These are phyloP conservation scores for Drosophila pachea DNA, from an alignment of 1,140 invertebrate genomes.

Conservation along the genomic window DNA sequence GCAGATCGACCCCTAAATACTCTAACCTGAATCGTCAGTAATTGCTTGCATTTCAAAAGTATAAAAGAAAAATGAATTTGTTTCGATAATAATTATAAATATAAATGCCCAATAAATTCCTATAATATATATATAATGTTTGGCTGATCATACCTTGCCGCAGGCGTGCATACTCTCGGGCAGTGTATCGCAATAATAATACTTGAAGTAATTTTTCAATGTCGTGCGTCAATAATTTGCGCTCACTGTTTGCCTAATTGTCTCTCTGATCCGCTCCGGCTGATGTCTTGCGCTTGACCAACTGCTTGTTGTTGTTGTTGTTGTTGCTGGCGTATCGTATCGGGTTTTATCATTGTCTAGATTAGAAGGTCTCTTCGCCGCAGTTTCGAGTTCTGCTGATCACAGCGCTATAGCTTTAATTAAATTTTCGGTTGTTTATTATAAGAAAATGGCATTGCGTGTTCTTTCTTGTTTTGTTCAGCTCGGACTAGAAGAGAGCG, in stretches of 20 bases:
- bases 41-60: background rate
- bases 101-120: background rate
- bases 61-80: background rate
- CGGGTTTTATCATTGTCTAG: slow-evolving; percentile 67
- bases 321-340: slow-evolving; percentile 36
- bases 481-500: background rate
- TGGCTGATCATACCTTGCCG: too few relatives aligned
- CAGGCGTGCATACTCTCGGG: background rate
- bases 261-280: slow-evolving; percentile 24
- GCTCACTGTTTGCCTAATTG: slow-evolving; percentile 66
- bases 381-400: slow-evolving; percentile 70
- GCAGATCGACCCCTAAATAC: slow-evolving; percentile 13
- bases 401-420: slow-evolving; percentile 74
- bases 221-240: slow-evolving; percentile 63
- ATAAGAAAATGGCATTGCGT: slow-evolving; percentile 47
- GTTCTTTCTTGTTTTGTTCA: slow-evolving; percentile 32
- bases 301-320: slow-evolving; percentile 23
- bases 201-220: slow-evolving; percentile 53
- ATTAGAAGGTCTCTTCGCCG: slow-evolving; percentile 70
- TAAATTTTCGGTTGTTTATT: slow-evolving; percentile 54
- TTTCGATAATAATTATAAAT: background rate
- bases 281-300: slow-evolving; percentile 52
- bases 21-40: slow-evolving; percentile 6
- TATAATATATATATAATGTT: too few relatives aligned
- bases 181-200: slow-evolving; percentile 33